These are phyloP conservation scores for Meloidogyne floridensis DNA, from an alignment of 1,140 invertebrate species.

Conservation along the genomic window DNA sequence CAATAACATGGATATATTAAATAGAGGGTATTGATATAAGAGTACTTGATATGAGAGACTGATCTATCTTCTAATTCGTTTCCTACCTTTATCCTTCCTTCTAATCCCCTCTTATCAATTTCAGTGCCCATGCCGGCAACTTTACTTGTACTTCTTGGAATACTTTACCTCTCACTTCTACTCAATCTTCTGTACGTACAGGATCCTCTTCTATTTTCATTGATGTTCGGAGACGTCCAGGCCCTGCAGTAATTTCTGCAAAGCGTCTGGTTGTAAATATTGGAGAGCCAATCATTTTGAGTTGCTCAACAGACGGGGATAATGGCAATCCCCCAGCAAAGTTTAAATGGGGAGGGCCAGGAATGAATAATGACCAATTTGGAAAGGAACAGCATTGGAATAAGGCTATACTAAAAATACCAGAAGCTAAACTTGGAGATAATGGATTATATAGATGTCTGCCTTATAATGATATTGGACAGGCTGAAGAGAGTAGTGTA, in stretches of 20 bases:
- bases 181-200: conserved; percentile 18
- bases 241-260: conserved; percentile 35
- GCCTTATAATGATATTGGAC: conserved; percentile 44
- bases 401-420: conserved; percentile 25
- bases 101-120: conserved; percentile 9
- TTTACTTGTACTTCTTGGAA: conserved; percentile 49
- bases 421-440: conserved; percentile 38
- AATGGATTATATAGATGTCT: conserved; percentile 51
- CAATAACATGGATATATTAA: too few species aligned
- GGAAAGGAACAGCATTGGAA: conserved; percentile 23
- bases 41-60: too few species aligned
- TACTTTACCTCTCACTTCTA: conserved; percentile 33
- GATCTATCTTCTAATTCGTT: too few species aligned
- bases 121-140: conserved; percentile 44
- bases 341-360: conserved; percentile 44
- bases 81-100: not conserved
- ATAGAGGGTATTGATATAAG: too few species aligned
- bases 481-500: conserved; percentile 43
- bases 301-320: conserved; percentile 42
- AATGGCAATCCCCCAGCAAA: conserved; percentile 45
- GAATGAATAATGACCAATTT: not conserved
- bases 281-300: conserved; percentile 39
- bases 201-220: conserved; percentile 38
- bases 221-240: conserved; percentile 44
- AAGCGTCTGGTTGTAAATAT: conserved; percentile 26